Conservation (phyloP, 2,113 vertebrate genomes). For the Phalacrocorax aristotelis region DNA sequence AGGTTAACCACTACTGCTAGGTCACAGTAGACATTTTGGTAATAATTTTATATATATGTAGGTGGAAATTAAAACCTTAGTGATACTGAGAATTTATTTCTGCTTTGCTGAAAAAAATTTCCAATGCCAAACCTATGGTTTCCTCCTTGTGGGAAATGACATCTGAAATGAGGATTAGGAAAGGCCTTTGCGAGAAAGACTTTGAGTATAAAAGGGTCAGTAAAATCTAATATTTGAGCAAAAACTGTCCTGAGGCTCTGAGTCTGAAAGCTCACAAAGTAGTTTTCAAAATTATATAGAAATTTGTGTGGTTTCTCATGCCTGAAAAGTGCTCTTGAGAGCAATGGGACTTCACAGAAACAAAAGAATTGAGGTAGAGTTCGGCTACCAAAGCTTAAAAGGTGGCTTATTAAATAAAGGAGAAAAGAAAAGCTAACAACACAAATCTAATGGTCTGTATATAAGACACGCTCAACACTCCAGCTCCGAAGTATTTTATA, state of each 20-base stretch:
- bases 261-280: background rate
- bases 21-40: background rate
- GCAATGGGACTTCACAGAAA: background rate
- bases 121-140: background rate
- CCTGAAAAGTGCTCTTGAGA: background rate
- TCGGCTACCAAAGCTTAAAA: background rate
- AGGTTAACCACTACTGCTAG: conserved; percentile 5
- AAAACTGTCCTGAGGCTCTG: background rate
- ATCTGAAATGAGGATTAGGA: background rate
- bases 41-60: background rate
- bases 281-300: background rate
- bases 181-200: background rate
- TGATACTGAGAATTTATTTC: background rate
- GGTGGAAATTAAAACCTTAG: background rate
- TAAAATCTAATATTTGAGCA: background rate
- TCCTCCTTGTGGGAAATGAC: background rate
- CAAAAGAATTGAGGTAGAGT: background rate
- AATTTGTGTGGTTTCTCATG: background rate
- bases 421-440: background rate
- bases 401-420: background rate
- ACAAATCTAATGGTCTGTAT: background rate
- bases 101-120: background rate
- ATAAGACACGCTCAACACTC: background rate
- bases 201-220: background rate
- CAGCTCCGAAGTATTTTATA: background rate